phyloP scores from a whole-genome alignment of 2,797 vertebrate genomes.

The Anomalospiza imberbis region DNA sequence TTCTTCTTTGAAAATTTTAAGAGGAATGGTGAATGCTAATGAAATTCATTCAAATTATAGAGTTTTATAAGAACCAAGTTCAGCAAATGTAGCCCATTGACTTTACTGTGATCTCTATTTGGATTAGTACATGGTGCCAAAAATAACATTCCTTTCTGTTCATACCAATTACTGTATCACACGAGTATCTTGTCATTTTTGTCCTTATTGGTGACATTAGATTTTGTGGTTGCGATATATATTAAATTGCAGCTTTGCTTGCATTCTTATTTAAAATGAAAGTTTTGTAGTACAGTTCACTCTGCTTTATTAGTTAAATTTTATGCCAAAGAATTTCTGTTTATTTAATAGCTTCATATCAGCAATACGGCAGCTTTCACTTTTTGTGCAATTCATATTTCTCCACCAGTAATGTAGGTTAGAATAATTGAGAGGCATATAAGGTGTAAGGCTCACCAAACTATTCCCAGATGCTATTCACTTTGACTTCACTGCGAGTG shows the following conservation, averaged over 20 bases:
- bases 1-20: neutral
- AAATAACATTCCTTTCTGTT: neutral
- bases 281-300: neutral
- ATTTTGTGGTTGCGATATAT: neutral
- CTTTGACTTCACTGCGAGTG: neutral
- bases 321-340: neutral
- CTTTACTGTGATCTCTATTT: neutral
- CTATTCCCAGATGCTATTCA: neutral
- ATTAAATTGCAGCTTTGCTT: neutral
- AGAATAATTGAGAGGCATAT: neutral
- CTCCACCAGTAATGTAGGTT: neutral
- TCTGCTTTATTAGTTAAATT: neutral
- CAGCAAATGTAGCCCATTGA: neutral
- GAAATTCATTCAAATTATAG: neutral
- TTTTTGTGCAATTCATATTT: neutral
- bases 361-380: neutral
- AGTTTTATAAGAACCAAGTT: neutral
- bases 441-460: neutral
- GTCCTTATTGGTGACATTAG: no score
- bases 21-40: neutral
- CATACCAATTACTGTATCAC: neutral
- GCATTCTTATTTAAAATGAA: neutral
- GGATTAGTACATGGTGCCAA: neutral
- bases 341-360: neutral
- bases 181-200: fast-evolving